Base-by-base conservation (phyloP, 1,140 invertebrate species). In the Lasioglossum albipes region DNA sequence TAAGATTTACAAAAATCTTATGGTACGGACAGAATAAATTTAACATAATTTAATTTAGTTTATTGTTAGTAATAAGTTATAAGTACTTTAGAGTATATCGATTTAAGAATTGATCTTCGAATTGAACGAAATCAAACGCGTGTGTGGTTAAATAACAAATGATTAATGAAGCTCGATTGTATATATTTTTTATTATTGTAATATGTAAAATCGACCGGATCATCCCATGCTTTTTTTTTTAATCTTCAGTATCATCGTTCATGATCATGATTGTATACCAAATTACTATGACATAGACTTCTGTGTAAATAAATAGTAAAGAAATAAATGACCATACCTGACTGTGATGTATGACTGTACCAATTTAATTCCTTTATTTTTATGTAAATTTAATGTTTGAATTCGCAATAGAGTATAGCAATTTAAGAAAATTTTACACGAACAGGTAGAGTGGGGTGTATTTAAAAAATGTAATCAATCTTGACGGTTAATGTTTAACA, bases 231-330 rank as follows among this genome's bases (percentile, higher is more conserved):
- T 57, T 54, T 5, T 57, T 54, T 57, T 20, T 57, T 57, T 20
- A 57, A 20, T 16, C 36, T 36, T 36, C 52, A 4, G 22, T 31
- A 12, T 27, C 49, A 31, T 41, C 61, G 27, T 65, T 54, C n/a
- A 70, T 49, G 20, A n/a, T 41, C 12, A 7, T 73, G 2, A 71
- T 65, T 18, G 27, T 71, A 64, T 5, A 27, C 49, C 41, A 65
- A 16, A 73, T 54, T 20, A 65, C 9, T 73, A 36, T 73, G 64
- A 31, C 45, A 54, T 79, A 73, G 2, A n/a, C 49, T 45, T 22
- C 16, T 73, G 27, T 79, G 59, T 79, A 79, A 79, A 79, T 79
- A 59, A 59, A n/a, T 59, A 59, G 22, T n/a, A n/a, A 7, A n/a
- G 10, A 59, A 59, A 59, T 59, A 79, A 79, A 79, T 42, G 54